phyloP scores from a whole-genome alignment of 2,888 invertebrate species.

The Strigamia crassipes region DNA sequence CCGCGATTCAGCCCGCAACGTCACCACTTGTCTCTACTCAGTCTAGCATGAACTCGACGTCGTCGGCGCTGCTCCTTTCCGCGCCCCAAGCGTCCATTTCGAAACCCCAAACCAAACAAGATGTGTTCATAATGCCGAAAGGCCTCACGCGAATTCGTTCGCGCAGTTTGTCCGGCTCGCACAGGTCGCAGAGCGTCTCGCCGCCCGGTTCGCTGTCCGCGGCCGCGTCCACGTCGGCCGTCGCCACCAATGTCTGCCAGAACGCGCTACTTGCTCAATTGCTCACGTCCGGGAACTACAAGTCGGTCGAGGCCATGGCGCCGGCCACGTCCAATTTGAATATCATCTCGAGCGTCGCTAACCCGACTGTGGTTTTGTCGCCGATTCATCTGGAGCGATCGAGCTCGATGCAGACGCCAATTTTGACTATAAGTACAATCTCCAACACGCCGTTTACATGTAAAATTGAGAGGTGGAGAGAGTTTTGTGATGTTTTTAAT shows the following conservation, averaged over 20 bases:
- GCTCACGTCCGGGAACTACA: slow-evolving; percentile 67
- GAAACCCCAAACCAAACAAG: background rate
- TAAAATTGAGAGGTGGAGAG: background rate
- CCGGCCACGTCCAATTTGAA: slow-evolving; percentile 52
- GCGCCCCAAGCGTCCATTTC: too few species aligned
- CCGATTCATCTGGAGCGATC: slow-evolving; percentile 49
- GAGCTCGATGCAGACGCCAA: background rate
- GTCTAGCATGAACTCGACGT: too few species aligned
- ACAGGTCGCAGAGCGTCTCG: slow-evolving; percentile 44
- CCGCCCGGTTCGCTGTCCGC: slow-evolving; percentile 51
- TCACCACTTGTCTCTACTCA: too few species aligned
- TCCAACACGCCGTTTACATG: too few species aligned
- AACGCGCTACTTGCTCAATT: slow-evolving; percentile 83
- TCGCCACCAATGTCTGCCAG: slow-evolving; percentile 60
- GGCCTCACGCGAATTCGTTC: background rate
- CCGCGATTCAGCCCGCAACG: too few species aligned
- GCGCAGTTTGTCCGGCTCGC: background rate
- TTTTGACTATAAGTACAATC: too few species aligned
- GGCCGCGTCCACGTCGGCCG: slow-evolving; percentile 51
- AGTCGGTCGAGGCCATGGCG: background rate
- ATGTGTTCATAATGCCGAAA: slow-evolving; percentile 1
- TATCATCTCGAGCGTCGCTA: slow-evolving; percentile 53
- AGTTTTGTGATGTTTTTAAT: background rate
- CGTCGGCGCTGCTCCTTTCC: too few species aligned
- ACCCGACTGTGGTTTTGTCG: slow-evolving; percentile 51